These are phyloP conservation scores for Acinonyx jubatus DNA, from an alignment of 2,113 vertebrate species.

Conservation along the genomic window DNA sequence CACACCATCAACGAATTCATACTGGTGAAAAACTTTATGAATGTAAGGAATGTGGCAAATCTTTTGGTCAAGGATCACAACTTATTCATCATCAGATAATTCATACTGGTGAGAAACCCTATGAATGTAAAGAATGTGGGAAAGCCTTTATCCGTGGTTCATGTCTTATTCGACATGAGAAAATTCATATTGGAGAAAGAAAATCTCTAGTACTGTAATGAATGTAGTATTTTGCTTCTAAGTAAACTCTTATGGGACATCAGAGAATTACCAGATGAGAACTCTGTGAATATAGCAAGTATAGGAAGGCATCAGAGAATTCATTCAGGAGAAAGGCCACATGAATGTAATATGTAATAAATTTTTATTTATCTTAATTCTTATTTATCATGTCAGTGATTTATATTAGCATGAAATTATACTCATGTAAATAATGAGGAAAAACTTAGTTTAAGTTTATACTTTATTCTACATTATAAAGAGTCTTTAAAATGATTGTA, in stretches of 20 bases:
- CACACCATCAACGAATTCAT: background rate
- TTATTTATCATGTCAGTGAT: background rate
- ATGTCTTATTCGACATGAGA: background rate
- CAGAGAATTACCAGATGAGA: background rate
- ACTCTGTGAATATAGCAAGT: background rate
- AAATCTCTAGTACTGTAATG: background rate
- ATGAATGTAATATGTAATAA: background rate
- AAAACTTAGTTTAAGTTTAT: background rate
- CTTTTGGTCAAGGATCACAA: background rate
- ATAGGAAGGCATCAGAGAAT: background rate
- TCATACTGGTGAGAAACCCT: background rate
- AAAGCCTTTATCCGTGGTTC: background rate
- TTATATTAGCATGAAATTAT: background rate
- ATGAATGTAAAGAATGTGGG: background rate
- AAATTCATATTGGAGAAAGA: background rate
- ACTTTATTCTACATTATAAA: background rate
- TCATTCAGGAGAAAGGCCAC: background rate
- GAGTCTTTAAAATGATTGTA: background rate
- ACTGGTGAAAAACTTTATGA: background rate
- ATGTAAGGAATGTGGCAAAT: no score
- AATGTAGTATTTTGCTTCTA: background rate
- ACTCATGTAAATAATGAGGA: background rate
- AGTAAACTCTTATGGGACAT: background rate
- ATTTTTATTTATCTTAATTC: background rate
- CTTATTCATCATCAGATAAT: background rate